Percentiles rank a stretch among this genome's conserved stretches.
phyloP scores from a whole-genome alignment of 2,113 vertebrate species.

The Ceyx margarethae region DNA sequence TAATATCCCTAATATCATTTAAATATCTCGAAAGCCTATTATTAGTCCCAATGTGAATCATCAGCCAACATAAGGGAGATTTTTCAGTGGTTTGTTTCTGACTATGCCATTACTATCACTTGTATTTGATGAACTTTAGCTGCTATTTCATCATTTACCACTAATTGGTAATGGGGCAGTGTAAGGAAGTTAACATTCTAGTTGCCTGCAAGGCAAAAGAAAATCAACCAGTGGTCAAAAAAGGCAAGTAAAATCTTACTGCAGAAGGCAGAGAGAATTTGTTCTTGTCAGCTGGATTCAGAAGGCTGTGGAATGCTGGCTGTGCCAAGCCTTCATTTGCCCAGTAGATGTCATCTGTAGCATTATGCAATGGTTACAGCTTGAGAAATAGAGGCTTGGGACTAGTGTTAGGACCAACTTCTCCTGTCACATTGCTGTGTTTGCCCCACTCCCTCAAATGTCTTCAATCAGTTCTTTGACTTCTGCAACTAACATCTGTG shows the following conservation, averaged over 20 bases:
- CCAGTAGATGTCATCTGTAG: conserved; percentile 51
- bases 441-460: neutral
- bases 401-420: neutral
- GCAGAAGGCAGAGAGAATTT: neutral
- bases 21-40: neutral
- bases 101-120: neutral
- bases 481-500: neutral
- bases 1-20: neutral
- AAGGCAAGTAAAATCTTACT: neutral
- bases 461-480: neutral
- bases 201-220: neutral
- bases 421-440: neutral
- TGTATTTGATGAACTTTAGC: neutral
- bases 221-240: neutral
- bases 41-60: neutral
- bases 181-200: neutral
- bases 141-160: neutral
- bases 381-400: neutral
- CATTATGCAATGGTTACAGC: conserved; percentile 3
- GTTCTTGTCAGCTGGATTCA: neutral
- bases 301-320: neutral
- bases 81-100: neutral
- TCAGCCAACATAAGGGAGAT: neutral
- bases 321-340: neutral
- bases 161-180: neutral